A percentile compares a stretch with the other conserved stretches of the same genome.
These are phyloP conservation scores for Cataglyphis cursor DNA, from an alignment of 2,888 invertebrate species.

Conservation along the genomic window DNA sequence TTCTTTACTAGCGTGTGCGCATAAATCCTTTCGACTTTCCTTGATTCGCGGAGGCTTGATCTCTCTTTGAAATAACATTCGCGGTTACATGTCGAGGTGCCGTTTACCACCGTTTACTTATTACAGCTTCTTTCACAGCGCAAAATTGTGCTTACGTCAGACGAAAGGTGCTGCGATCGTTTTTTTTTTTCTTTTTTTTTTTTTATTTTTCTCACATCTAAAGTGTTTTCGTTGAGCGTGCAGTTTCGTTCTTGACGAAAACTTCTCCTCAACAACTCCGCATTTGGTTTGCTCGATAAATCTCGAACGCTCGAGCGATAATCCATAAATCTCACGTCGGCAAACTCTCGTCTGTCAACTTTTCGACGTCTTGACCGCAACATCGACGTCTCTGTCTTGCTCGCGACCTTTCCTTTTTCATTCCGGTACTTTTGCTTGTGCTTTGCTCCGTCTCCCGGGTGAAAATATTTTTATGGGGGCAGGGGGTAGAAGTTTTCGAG, in stretches of 20 bases:
- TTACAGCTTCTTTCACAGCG: not conserved
- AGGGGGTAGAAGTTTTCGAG: constrained; percentile 36
- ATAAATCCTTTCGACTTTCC: constrained; percentile 30
- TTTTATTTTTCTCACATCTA: not conserved
- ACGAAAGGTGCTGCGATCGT: not conserved
- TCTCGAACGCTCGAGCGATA: constrained; percentile 31
- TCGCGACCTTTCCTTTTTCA: not conserved
- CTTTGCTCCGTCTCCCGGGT: constrained; percentile 31
- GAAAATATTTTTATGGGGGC: constrained; percentile 47
- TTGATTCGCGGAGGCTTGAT: constrained; percentile 21
- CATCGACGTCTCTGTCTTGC: constrained; percentile 43
- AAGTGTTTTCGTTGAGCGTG: constrained; percentile 38
- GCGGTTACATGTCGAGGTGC: not conserved
- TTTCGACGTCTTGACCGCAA: constrained; percentile 53
- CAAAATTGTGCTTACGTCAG: constrained; percentile 20
- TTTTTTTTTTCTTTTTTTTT: not conserved
- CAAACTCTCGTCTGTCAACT: constrained; percentile 49
- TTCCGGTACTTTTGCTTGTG: not conserved
- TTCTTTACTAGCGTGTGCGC: constrained; percentile 26
- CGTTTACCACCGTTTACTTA: constrained; percentile 6
- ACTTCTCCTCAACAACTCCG: constrained; percentile 32
- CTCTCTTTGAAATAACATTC: not conserved
- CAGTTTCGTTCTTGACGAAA: constrained; percentile 43
- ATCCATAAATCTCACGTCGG: constrained; percentile 45
- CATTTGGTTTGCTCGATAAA: constrained; percentile 35